Evolutionary conservation across 1,140 invertebrate genomes (phyloP).

Genomic region (Amyelois transitella): DNA sequence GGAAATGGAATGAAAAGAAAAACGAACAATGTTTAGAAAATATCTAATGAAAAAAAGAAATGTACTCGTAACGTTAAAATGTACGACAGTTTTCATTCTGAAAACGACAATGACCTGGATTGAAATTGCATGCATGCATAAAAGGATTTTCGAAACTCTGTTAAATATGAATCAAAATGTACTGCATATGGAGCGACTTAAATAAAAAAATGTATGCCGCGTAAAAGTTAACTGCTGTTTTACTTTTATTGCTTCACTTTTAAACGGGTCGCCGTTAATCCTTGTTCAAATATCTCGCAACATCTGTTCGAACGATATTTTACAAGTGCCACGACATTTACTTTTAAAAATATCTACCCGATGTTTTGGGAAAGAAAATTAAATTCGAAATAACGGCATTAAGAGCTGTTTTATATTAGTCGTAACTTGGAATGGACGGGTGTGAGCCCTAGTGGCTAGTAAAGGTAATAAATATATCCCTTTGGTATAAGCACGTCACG

Average conservation of each 20-base stretch:
- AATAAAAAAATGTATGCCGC: conserved; percentile 1
- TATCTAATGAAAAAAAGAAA: too few species aligned
- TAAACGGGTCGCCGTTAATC: conserved; percentile 37
- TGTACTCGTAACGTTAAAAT: too few species aligned
- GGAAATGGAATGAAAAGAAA: neutral
- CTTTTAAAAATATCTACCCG: conserved; percentile 15
- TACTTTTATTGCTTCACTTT: conserved; percentile 20
- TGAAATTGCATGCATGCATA: neutral
- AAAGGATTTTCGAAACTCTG: neutral
- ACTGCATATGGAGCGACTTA: neutral
- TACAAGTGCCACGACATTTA: conserved; percentile 32
- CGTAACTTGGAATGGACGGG: neutral
- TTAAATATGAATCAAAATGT: neutral
- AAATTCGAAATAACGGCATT: neutral
- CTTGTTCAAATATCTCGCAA: conserved; percentile 37
- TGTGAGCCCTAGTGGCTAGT: neutral
- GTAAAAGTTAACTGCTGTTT: conserved; percentile 22
- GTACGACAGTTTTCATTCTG: neutral
- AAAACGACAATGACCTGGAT: neutral
- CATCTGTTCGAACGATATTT: conserved; percentile 48
- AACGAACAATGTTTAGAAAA: neutral
- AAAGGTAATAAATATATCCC: neutral
- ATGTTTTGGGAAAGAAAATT: neutral
- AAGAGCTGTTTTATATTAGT: neutral
- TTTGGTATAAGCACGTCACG: neutral